Evolutionary conservation across 2,113 vertebrate genomes (phyloP).

Genomic region (Danionella cerebrum): DNA sequence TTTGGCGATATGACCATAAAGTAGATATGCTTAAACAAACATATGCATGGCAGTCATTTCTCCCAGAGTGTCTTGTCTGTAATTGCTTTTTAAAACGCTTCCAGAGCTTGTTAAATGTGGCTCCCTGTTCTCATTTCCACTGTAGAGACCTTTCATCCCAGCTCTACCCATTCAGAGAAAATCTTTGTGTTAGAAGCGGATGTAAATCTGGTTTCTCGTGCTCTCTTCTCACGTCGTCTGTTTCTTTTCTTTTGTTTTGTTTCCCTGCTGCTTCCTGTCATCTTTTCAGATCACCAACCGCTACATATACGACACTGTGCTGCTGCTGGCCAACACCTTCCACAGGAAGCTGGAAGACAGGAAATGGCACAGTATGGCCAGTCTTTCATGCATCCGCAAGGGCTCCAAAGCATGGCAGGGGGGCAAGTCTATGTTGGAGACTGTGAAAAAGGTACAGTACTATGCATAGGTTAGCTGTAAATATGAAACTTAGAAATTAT

Average conservation of each 20-base stretch:
- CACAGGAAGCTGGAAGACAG: conserved; percentile 96
- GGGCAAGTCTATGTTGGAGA: conserved; percentile 93
- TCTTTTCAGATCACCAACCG: conserved; percentile 85
- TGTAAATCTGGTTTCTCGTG: background rate
- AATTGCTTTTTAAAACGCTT: conserved; percentile 4
- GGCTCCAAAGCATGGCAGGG: conserved; percentile 97
- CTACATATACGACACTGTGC: conserved; percentile 92
- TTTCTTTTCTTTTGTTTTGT: background rate
- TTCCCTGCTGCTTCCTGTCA: background rate
- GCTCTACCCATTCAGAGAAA: background rate
- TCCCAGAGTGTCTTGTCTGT: background rate
- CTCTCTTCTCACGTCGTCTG: background rate
- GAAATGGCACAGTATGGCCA: conserved; percentile 99
- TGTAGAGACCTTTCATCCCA: conserved; percentile 1
- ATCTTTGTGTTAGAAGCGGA: conserved; percentile 1
- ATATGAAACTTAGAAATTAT: no score
- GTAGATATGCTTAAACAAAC: background rate
- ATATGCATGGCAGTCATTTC: conserved; percentile 1
- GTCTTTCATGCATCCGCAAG: conserved; percentile 95
- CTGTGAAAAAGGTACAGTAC: conserved; percentile 85
- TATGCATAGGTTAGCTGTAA: background rate
- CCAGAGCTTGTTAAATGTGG: background rate
- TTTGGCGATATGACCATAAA: background rate
- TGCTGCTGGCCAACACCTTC: conserved; percentile 92
- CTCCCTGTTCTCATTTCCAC: background rate